These are phyloP conservation scores for Porites rus DNA, from an alignment of 92 coral and sea anemone genomes.

Conservation along the genomic window DNA sequence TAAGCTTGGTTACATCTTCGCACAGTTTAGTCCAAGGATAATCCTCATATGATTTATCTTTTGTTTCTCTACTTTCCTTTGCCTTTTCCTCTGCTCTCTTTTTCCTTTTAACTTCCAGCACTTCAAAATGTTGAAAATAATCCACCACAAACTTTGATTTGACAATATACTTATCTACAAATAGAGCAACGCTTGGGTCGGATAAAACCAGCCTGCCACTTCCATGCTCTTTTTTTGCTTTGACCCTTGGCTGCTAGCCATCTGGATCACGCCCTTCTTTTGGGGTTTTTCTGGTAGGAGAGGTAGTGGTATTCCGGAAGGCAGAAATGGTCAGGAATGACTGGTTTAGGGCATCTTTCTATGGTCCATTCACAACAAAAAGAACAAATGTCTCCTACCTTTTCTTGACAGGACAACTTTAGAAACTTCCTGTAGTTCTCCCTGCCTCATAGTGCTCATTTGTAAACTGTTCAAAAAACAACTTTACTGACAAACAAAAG, in stretches of 20 bases:
- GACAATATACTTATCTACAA: conserved; percentile 26
- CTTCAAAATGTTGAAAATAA: background rate
- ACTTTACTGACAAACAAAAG: too few species aligned
- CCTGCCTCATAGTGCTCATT: too few species aligned
- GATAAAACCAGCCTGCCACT: background rate
- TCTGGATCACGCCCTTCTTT: background rate
- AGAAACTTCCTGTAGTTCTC: too few species aligned
- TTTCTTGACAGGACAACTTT: background rate
- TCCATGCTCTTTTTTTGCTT: background rate
- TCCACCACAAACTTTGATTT: conserved; percentile 22
- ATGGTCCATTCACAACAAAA: background rate
- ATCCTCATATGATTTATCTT: background rate
- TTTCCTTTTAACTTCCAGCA: background rate
- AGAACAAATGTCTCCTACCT: background rate
- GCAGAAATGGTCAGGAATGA: background rate
- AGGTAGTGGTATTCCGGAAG: background rate
- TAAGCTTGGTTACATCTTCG: background rate
- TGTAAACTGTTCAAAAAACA: too few species aligned
- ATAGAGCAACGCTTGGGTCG: background rate
- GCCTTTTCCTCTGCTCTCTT: background rate
- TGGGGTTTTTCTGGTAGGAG: background rate
- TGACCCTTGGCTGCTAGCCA: background rate
- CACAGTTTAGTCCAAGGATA: background rate
- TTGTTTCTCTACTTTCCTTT: background rate
- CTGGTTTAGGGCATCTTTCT: background rate